Conservation (phyloP, 2,113 vertebrate species). For the Gymnorhina tibicen region DNA sequence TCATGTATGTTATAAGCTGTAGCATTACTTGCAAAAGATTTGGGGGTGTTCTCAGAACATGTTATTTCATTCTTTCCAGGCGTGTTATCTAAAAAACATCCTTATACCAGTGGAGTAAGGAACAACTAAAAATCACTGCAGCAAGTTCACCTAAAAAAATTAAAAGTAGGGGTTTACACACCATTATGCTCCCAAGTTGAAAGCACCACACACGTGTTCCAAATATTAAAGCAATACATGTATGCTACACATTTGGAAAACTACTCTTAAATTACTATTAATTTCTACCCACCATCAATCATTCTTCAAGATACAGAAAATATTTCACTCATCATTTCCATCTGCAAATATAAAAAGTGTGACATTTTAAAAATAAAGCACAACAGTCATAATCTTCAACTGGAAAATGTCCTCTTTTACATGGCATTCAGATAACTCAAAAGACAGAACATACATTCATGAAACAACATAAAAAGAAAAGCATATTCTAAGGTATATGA, state of each 20-base stretch:
- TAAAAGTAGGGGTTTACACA: neutral
- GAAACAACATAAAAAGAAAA: neutral
- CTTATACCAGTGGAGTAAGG: neutral
- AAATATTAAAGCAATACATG: neutral
- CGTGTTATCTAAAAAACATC: neutral
- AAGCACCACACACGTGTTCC: accelerated
- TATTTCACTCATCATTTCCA: neutral
- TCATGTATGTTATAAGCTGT: neutral
- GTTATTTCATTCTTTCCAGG: neutral
- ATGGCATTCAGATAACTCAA: neutral
- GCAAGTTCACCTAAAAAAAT: neutral
- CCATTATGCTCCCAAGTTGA: neutral
- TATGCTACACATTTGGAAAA: neutral
- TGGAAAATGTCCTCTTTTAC: neutral
- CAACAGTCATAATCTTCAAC: neutral
- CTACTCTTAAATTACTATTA: neutral
- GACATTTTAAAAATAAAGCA: neutral
- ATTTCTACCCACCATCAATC: neutral
- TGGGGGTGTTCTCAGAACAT: neutral
- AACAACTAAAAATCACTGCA: neutral
- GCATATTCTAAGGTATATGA: neutral
- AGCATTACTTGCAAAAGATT: neutral
- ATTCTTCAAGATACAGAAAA: neutral
- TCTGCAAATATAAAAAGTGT: neutral
- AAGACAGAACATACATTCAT: neutral